Conservation (phyloP, 2,888 invertebrate genomes). For the Chrysina gloriosa region DNA sequence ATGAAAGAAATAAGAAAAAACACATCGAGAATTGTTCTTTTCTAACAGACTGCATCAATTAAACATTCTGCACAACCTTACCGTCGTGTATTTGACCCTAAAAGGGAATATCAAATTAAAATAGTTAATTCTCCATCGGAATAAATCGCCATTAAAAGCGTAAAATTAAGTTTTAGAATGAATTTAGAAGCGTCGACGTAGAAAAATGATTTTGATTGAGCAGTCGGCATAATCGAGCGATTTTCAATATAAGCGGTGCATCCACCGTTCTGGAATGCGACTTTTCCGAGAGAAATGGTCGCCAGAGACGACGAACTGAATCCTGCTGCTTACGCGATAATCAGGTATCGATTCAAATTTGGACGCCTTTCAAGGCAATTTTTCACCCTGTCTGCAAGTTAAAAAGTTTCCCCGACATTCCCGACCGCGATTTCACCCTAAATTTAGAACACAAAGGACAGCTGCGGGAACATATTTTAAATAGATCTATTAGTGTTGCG, state of each 20-base stretch:
- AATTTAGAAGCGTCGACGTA: neutral
- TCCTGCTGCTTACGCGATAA: constrained; percentile 25
- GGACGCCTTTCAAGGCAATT: constrained; percentile 32
- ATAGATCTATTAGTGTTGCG: neutral
- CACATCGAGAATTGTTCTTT: no score
- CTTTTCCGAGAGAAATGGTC: neutral
- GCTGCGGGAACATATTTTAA: neutral
- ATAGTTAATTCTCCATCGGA: no score
- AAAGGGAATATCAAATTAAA: no score
- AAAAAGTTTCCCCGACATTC: constrained; percentile 25
- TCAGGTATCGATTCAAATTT: constrained; percentile 36
- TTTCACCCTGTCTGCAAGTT: constrained; percentile 29
- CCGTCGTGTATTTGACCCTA: no score
- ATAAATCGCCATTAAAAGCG: neutral
- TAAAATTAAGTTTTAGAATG: neutral
- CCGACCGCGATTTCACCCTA: constrained; percentile 14
- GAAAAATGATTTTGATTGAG: constrained; percentile 25
- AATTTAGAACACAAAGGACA: constrained; percentile 14
- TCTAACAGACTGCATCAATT: no score
- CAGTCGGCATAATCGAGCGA: constrained; percentile 12
- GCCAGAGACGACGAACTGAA: constrained; percentile 13
- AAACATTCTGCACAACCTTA: no score
- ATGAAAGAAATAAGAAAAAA: no score
- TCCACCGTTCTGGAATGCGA: neutral
- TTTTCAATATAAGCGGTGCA: constrained; percentile 25